Evolutionary conservation across 1,140 invertebrate species (phyloP), one percentile per base, ranked within the genome.

Genomic region (Plectrocnemia conspersa): DNA sequence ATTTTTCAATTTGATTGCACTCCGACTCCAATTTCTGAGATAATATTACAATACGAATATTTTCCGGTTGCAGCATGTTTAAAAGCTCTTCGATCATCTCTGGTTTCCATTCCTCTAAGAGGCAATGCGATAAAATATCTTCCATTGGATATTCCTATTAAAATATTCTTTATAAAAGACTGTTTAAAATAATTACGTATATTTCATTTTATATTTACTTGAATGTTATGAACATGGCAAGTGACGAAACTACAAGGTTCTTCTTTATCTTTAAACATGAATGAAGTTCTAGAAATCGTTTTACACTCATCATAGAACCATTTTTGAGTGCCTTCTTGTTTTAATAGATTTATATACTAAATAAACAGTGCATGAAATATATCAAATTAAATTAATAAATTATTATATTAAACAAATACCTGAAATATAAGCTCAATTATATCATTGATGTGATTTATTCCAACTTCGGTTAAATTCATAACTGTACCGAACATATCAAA

Each of bases 301-400:
- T 77, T 76, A 64, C 86, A 88, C 76, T 98, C 94, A 63, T 95
- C 82, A 71, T 91, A 94, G 61, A 97, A 85, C 90, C 92, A 93
- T 64, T 89, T 74, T 64, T 91, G 77, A 0, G 92, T 84, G 6
- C 85, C 86, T 50, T 82, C 75, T 25, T 78, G 66, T 36, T 82
- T 83, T 50, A 98, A 59, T 83, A 98, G 82, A 58, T 85, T 81
- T 32, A 98, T 79, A 71, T 97, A 97, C 80, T 95, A 79, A 46
- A 75, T 6, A 44, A 7, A 44, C 15, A 21, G 9, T n/a, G n/a
- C n/a, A n/a, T n/a, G n/a, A n/a, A n/a, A n/a, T n/a, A n/a, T n/a
- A n/a, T n/a, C n/a, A 32, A 32, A 6, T 23, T 3, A 46, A 6
- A 9, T 11, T n/a, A n/a, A n/a, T n/a, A n/a, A n/a, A 13, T 46